A percentile compares a stretch with the other conserved stretches of the same genome.
Conservation (phyloP, 1,140 invertebrate genomes). For the Nixonia krombeini region DNA sequence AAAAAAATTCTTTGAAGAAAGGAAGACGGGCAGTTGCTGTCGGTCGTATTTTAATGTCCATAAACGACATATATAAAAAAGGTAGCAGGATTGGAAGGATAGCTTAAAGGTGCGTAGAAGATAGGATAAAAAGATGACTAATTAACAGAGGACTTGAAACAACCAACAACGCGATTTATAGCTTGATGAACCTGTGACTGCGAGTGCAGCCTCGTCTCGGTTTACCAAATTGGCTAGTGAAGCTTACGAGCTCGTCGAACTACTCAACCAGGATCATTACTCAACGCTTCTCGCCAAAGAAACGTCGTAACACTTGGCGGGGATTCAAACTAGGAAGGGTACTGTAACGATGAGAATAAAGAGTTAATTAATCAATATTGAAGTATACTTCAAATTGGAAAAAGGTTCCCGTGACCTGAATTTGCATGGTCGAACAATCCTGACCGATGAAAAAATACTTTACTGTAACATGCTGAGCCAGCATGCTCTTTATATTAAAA, state of each 20-base stretch:
- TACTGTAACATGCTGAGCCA: too few species aligned
- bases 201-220: slow-evolving; percentile 43
- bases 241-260: slow-evolving; percentile 35
- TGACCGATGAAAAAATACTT: too few species aligned
- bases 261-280: slow-evolving; percentile 34
- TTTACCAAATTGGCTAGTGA: slow-evolving; percentile 48
- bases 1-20: slow-evolving; percentile 21
- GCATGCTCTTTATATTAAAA: too few species aligned
- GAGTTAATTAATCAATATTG: slow-evolving; percentile 30
- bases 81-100: slow-evolving; percentile 18
- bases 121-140: slow-evolving; percentile 41
- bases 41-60: neutral
- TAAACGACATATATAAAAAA: slow-evolving; percentile 16
- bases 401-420: too few species aligned
- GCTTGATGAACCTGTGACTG: slow-evolving; percentile 50
- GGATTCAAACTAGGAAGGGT: slow-evolving; percentile 34
- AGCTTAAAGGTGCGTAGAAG: slow-evolving; percentile 25
- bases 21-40: slow-evolving; percentile 29
- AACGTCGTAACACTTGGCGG: slow-evolving; percentile 30
- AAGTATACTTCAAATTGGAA: slow-evolving; percentile 13
- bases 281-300: slow-evolving; percentile 27
- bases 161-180: slow-evolving; percentile 38
- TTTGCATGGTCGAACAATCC: too few species aligned
- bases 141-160: slow-evolving; percentile 51
- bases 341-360: slow-evolving; percentile 12